These are phyloP conservation scores for Aspidiotus destructor DNA, from an alignment of 2,888 invertebrate species.

Conservation along the genomic window DNA sequence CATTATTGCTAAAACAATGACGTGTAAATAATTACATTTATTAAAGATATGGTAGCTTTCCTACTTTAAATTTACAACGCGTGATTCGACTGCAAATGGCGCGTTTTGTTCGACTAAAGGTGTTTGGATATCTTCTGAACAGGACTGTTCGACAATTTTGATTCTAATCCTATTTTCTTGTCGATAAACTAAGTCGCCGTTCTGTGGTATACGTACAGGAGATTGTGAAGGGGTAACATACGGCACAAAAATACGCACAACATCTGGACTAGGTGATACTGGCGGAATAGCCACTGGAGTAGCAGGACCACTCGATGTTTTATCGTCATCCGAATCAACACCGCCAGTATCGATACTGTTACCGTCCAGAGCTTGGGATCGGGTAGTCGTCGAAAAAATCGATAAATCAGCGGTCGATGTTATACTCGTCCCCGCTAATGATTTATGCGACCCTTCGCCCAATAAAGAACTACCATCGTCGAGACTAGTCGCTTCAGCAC, in stretches of 20 bases:
- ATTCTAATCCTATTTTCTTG: constrained; percentile 27
- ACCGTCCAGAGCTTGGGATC: constrained; percentile 63
- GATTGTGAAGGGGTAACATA: constrained; percentile 46
- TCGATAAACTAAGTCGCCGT: constrained; percentile 17
- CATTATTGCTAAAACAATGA: no score
- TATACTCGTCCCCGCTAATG: constrained; percentile 71
- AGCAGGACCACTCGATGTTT: constrained; percentile 55
- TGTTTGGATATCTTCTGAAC: constrained; percentile 22
- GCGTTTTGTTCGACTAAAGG: constrained; percentile 26
- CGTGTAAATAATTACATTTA: no score
- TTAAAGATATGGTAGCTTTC: no score
- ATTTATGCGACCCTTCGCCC: constrained; percentile 61
- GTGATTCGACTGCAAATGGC: constrained; percentile 6
- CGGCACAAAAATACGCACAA: constrained; percentile 69
- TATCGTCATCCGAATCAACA: constrained; percentile 48
- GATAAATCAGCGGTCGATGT: constrained; percentile 74
- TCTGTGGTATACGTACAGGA: constrained; percentile 30
- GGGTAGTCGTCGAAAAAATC: constrained; percentile 62
- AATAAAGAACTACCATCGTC: constrained; percentile 61
- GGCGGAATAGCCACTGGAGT: constrained; percentile 39
- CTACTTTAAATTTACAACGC: constrained; percentile 19
- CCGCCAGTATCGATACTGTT: constrained; percentile 61
- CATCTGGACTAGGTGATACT: constrained; percentile 50
- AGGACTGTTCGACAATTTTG: constrained; percentile 22
- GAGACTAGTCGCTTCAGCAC: constrained; percentile 51